Conservation (phyloP, 2,113 vertebrate genomes). For the Apeltes quadracus region DNA sequence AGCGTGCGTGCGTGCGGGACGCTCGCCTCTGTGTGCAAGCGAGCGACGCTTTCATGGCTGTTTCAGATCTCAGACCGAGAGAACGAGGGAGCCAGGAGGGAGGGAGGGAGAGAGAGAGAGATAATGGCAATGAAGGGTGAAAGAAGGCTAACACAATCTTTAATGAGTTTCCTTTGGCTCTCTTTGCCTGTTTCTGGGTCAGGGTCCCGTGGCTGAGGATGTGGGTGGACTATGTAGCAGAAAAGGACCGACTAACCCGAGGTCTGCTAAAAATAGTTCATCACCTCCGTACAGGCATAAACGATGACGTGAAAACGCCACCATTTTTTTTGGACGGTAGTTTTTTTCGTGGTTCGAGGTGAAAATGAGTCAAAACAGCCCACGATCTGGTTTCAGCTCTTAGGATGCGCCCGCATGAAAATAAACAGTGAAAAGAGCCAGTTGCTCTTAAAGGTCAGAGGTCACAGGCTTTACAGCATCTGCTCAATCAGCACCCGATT, state of each 20-base stretch:
- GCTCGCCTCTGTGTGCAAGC: slow-evolving; percentile 39
- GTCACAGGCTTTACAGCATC: slow-evolving; percentile 46
- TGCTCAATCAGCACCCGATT: slow-evolving; percentile 61
- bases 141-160: slow-evolving; percentile 71
- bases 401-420: slow-evolving; percentile 17
- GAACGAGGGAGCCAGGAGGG: slow-evolving; percentile 62
- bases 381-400: slow-evolving; percentile 21
- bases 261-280: slow-evolving; percentile 59
- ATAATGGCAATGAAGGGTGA: slow-evolving; percentile 71
- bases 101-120: slow-evolving; percentile 66
- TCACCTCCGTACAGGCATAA: slow-evolving; percentile 47
- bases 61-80: slow-evolving; percentile 74
- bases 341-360: slow-evolving; percentile 20
- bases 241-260: slow-evolving; percentile 47
- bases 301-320: slow-evolving; percentile 38
- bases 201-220: slow-evolving; percentile 71
- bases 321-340: not conserved
- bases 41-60: slow-evolving; percentile 64
- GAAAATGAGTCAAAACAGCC: slow-evolving; percentile 21
- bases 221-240: slow-evolving; percentile 66
- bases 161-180: slow-evolving; percentile 77
- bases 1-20: slow-evolving; percentile 17
- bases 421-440: not conserved
- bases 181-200: slow-evolving; percentile 77
- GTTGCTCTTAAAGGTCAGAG: slow-evolving; percentile 41